Evolutionary conservation across 2,797 vertebrate species (phyloP), one percentile per base, ranked within the genome.

Genomic region (Scomberomorus guttatus): DNA sequence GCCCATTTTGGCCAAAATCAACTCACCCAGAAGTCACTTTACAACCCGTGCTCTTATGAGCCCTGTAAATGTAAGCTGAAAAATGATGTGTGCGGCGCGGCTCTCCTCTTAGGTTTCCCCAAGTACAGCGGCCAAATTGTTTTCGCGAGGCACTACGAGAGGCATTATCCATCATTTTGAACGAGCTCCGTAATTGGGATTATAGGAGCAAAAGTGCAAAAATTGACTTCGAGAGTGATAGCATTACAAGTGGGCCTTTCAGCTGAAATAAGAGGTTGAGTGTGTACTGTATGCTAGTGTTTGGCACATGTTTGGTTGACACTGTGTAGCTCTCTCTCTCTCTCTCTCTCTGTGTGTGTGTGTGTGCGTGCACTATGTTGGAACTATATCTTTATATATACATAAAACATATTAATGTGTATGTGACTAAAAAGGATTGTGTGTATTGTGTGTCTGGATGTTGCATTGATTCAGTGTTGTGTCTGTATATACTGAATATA

Each of bases 131-230:
- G 89, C 87, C 91, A 90, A 90, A 93, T 89, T 86, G 88, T 94
- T 91, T 93, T 91, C 57, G 54, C 79, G 10, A 60, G 86, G 86
- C 80, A 73, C 75, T 80, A 44, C 63, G 64, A 78, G 87, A 82
- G 69, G 85, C 72, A 80, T 89, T 87, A 93, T 92, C 91, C 93
- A 93, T 94, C 93, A 94, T 85, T 73, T 76, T 75, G 87, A 92
- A 92, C 86, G 91, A 93, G 89, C 90, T 89, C 91, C 86, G 85
- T 90, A 93, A 92, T 92, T 90, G 89, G 92, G 86, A 92, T 94
- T 92, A 93, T 85, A 77, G 87, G 86, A 92, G 89, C 77, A 89
- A 91, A 91, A 90, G 88, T 88, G 92, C 87, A 93, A 89, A 91
- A 90, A 91, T 89, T 79, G 82, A 87, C 89, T 90, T 89, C 87